phyloP scores from a whole-genome alignment of 2,888 invertebrate genomes.

The Tenthredo distinguenda region DNA sequence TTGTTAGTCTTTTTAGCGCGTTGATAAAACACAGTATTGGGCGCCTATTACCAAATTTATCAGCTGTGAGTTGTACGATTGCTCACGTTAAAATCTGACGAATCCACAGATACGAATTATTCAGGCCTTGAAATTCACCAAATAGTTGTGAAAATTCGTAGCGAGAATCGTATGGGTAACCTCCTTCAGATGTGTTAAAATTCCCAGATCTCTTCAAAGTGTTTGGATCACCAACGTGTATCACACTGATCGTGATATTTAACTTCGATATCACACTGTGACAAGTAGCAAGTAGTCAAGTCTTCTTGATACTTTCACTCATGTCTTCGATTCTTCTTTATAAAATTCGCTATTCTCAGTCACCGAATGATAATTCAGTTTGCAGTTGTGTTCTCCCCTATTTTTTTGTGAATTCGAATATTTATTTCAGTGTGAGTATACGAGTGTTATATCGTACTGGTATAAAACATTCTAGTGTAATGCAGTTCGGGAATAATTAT shows the following conservation, averaged over 20 bases:
- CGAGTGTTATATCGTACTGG: background rate
- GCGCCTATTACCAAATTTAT: background rate
- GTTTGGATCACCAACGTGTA: background rate
- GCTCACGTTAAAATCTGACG: background rate
- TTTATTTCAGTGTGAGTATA: background rate
- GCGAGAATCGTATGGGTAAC: background rate
- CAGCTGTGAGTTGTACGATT: background rate
- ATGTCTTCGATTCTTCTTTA: slow-evolving; percentile 8
- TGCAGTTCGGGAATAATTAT: background rate
- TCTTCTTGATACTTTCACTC: slow-evolving; percentile 15
- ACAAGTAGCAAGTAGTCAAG: background rate
- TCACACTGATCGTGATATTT: slow-evolving; percentile 35
- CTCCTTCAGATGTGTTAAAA: background rate
- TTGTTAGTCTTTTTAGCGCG: background rate
- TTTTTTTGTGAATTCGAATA: background rate
- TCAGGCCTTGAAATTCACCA: background rate
- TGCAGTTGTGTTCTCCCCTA: background rate
- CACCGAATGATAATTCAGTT: slow-evolving; percentile 16
- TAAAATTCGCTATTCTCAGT: background rate
- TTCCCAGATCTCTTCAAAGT: background rate
- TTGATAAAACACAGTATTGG: background rate
- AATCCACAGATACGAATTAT: background rate
- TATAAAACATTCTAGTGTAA: background rate
- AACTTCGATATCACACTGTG: background rate
- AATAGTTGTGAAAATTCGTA: background rate